These are phyloP conservation scores for Harpalus rufipes DNA, from an alignment of 2,888 invertebrate genomes.

Conservation along the genomic window DNA sequence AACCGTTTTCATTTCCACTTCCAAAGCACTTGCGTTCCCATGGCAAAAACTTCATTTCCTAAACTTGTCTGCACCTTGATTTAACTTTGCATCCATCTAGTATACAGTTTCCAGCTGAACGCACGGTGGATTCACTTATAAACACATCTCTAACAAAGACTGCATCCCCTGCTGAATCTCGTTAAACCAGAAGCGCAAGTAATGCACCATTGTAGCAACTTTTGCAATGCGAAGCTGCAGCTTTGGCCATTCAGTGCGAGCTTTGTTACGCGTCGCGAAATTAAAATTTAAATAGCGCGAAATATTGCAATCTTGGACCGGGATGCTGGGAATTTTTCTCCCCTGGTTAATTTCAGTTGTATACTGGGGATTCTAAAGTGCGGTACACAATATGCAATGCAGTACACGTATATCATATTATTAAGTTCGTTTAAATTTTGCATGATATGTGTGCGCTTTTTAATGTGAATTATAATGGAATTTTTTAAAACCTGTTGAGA, in stretches of 20 bases:
- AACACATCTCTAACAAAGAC: slow-evolving; percentile 19
- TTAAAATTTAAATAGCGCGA: slow-evolving; percentile 52
- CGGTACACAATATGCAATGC: neutral
- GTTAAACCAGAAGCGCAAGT: slow-evolving; percentile 38
- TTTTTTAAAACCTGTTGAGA: neutral
- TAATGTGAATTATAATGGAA: slow-evolving; percentile 3
- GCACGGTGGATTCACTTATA: neutral
- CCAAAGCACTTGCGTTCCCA: neutral
- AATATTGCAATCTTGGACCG: slow-evolving; percentile 28
- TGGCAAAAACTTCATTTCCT: neutral
- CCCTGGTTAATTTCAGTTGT: slow-evolving; percentile 40
- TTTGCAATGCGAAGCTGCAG: slow-evolving; percentile 17
- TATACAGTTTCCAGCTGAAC: too few relatives aligned
- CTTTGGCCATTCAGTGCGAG: slow-evolving; percentile 10
- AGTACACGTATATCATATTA: slow-evolving; percentile 3
- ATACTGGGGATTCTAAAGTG: slow-evolving; percentile 8
- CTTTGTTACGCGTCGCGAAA: slow-evolving; percentile 30
- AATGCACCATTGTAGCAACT: slow-evolving; percentile 22
- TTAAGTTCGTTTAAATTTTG: neutral
- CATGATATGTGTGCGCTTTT: neutral
- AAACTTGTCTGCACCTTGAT: neutral
- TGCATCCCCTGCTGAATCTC: slow-evolving; percentile 27
- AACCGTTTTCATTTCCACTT: too few relatives aligned
- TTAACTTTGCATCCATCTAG: neutral
- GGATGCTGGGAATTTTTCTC: slow-evolving; percentile 40